Percentiles rank a stretch among this genome's conserved stretches.
Evolutionary conservation across 1,140 invertebrate genomes (phyloP).

Genomic region (Sminthurinus signatus): DNA sequence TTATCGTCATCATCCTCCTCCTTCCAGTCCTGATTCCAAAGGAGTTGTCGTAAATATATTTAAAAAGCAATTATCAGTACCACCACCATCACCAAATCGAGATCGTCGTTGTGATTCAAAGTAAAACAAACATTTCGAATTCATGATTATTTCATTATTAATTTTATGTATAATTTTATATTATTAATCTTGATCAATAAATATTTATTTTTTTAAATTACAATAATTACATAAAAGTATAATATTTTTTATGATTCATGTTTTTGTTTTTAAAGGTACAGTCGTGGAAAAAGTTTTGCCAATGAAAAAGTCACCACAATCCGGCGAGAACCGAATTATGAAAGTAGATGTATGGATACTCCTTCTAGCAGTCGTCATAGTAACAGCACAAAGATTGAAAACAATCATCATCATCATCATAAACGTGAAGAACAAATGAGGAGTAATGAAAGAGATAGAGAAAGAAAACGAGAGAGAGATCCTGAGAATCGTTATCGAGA

Average conservation of each 20-base stretch:
- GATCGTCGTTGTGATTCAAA: too few species aligned
- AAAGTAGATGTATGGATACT: conserved; percentile 41
- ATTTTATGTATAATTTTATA: neutral
- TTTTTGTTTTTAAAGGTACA: too few species aligned
- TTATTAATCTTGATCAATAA: too few species aligned
- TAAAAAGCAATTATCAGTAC: too few species aligned
- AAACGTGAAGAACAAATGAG: conserved; percentile 14
- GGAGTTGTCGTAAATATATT: too few species aligned
- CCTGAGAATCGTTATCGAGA: conserved; percentile 41
- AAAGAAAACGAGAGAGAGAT: conserved; percentile 48
- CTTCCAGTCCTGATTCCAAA: too few species aligned
- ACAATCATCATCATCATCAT: neutral
- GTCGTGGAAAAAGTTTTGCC: neutral
- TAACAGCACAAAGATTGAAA: too few species aligned
- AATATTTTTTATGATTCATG: too few species aligned
- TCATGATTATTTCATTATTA: conserved; percentile 32
- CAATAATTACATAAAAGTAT: conserved; percentile 30
- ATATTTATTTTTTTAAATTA: too few species aligned
- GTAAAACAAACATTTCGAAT: conserved; percentile 11
- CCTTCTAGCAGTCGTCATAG: neutral
- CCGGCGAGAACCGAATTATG: conserved; percentile 48
- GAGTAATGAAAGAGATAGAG: conserved; percentile 44
- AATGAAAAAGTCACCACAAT: conserved; percentile 37
- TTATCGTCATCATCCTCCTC: too few species aligned
- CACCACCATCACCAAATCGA: too few species aligned